Evolutionary conservation across 1,140 invertebrate genomes (phyloP).

Genomic region (Bombus consobrinus): DNA sequence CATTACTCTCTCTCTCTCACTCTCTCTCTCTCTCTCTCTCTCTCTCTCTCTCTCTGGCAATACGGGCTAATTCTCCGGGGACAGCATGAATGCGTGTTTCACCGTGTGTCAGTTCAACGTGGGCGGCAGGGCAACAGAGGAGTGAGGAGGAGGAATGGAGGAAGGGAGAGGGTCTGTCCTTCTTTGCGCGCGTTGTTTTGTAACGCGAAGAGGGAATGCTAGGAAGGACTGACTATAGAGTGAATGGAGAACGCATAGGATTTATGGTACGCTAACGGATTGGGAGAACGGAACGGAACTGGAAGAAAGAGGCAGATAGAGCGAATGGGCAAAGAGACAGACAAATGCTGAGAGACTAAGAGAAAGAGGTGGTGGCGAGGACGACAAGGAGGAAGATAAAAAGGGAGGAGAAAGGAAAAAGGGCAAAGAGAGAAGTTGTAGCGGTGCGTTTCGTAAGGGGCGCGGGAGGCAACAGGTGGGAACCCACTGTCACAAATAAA

Average conservation of each 20-base stretch:
- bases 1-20: not conserved
- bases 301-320: conserved; percentile 4
- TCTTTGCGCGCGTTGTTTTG: conserved; percentile 36
- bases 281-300: conserved; percentile 23
- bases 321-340: conserved; percentile 47
- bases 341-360: conserved; percentile 32
- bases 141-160: not conserved
- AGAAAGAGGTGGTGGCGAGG: conserved; percentile 18
- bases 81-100: conserved; percentile 10
- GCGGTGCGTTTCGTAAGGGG: conserved; percentile 71
- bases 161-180: conserved; percentile 11
- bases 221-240: conserved; percentile 41
- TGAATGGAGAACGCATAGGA: conserved; percentile 58
- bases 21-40: not conserved
- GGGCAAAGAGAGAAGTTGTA: conserved; percentile 55
- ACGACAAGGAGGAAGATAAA: conserved; percentile 14
- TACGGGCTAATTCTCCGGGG: conserved; percentile 35
- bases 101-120: conserved; percentile 9
- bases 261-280: conserved; percentile 53
- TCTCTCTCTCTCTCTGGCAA: conserved; percentile 6
- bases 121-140: not conserved
- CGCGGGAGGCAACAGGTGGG: conserved; percentile 80
- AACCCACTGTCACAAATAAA: conserved; percentile 79
- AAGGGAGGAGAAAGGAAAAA: conserved; percentile 55
- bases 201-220: conserved; percentile 45